Evolutionary conservation across 2,888 invertebrate genomes (phyloP), one percentile per base, ranked within the genome.

Genomic region (Pristionchus mayeri): DNA sequence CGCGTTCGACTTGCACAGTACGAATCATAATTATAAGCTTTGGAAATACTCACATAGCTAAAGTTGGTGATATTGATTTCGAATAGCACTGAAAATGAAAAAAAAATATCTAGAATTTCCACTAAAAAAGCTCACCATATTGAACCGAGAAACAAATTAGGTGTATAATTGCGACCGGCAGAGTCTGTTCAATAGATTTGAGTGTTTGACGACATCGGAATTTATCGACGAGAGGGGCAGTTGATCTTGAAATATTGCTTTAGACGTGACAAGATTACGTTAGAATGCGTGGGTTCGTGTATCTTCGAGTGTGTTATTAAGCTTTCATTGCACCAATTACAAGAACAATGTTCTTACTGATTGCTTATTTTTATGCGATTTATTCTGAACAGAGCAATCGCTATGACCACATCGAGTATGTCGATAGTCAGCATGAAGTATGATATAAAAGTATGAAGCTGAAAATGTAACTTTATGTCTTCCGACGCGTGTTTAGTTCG

Each of bases 181-280:
- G 34, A 16, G 50, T 30, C 9, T 78, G 76, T 16, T 50, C 21
- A 24, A 48, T 48, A 3, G 76, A 78, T 9, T 78, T 30, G 6
- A 78, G 50, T 4, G 76, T 78, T 40, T 78, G 76, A 2, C 76
- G 76, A 30, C 50, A n/a, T 2, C 76, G 76, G 40, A 78, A 78
- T 34, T 78, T 78, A 30, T 50, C 50, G 7, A 27, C 24, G 18
- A 78, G 34, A 11, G 71, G 24, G 40, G 71, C 40, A 30, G 21
- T n/a, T 21, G 71, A 37, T 9, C 16, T 54, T 16, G n/a, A 4
- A 54, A 54, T 21, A n/a, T n/a, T n/a, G 4, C 21, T 7, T 54
- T 21, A 16, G 4, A 16, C 4, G 4, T 6, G 13, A 44, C 6
- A 44, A 6, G 13, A 9, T 44, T 44, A 9, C 13, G 6, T 44